A percentile compares a stretch with the other conserved stretches of the same genome.
phyloP scores from a whole-genome alignment of 2,113 vertebrate genomes.

The Stegastes partitus region DNA sequence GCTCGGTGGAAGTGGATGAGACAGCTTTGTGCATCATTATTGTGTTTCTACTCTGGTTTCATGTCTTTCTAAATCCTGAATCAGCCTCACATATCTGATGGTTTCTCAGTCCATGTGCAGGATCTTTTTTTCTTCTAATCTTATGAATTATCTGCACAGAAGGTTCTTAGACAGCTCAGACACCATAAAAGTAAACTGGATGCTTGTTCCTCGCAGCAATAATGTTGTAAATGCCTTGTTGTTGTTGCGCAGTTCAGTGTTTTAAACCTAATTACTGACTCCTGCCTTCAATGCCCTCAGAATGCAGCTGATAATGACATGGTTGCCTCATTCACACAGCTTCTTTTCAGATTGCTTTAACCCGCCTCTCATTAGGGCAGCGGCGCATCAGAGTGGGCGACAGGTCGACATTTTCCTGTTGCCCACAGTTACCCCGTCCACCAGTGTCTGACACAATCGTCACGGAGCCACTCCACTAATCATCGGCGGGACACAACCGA shows the following conservation, averaged over 20 bases:
- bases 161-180: too few relatives aligned
- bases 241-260: too few relatives aligned
- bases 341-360: not conserved
- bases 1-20: not conserved
- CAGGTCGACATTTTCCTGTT: constrained; percentile 2
- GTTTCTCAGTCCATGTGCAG: too few relatives aligned
- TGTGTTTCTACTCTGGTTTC: too few relatives aligned
- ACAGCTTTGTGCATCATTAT: not conserved
- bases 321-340: not conserved
- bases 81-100: not conserved
- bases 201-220: too few relatives aligned
- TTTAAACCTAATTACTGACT: too few relatives aligned
- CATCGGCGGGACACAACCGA: not conserved
- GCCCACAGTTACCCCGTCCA: constrained; percentile 1
- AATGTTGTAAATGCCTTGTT: too few relatives aligned
- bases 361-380: not conserved
- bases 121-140: too few relatives aligned
- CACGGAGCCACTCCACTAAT: constrained; percentile 16
- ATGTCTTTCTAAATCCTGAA: not conserved
- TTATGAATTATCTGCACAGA: too few relatives aligned
- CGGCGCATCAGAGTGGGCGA: not conserved
- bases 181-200: too few relatives aligned
- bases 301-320: not conserved
- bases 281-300: not conserved
- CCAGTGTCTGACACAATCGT: constrained; percentile 5